phyloP scores from a whole-genome alignment of 1,140 invertebrate species.

The Lordiphosa clarofinis region DNA sequence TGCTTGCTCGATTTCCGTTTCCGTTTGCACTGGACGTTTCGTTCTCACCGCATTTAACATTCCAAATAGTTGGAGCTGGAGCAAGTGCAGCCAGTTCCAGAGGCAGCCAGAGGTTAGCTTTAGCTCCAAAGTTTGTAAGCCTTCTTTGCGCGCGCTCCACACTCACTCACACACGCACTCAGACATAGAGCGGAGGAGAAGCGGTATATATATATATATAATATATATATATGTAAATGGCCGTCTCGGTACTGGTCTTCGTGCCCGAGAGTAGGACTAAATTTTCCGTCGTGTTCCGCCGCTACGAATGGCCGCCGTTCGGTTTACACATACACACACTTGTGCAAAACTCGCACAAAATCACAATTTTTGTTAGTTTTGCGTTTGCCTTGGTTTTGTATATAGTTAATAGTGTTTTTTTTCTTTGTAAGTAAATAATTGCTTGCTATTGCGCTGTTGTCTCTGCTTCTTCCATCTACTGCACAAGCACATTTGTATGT shows the following conservation, averaged over 20 bases:
- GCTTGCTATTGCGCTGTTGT: slow-evolving; percentile 75
- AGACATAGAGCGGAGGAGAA: slow-evolving; percentile 25
- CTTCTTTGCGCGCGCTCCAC: slow-evolving; percentile 23
- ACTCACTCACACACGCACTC: slow-evolving; percentile 29
- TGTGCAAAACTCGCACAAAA: slow-evolving; percentile 24
- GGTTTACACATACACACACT: slow-evolving; percentile 23
- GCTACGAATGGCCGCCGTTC: slow-evolving; percentile 22
- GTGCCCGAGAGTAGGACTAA: slow-evolving; percentile 51
- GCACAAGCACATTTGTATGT: slow-evolving; percentile 43
- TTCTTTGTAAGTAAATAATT: slow-evolving; percentile 76
- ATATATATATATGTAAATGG: slow-evolving; percentile 36
- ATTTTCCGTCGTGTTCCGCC: slow-evolving; percentile 50
- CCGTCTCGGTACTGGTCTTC: slow-evolving; percentile 51
- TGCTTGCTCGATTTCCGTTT: slow-evolving; percentile 50
- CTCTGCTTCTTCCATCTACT: slow-evolving; percentile 65
- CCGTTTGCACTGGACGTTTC: slow-evolving; percentile 59
- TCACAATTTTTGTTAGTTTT: slow-evolving; percentile 17
- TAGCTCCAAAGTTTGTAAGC: slow-evolving; percentile 2
- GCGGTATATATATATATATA: slow-evolving; percentile 48
- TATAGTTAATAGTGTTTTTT: slow-evolving; percentile 56
- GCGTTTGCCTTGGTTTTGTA: slow-evolving; percentile 45
- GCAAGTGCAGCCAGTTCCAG: slow-evolving; percentile 32
- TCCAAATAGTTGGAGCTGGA: slow-evolving; percentile 50
- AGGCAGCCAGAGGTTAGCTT: slow-evolving; percentile 40
- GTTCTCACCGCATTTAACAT: slow-evolving; percentile 79